phyloP scores from a whole-genome alignment of 2,797 vertebrate genomes.

The Nyctibius grandis region DNA sequence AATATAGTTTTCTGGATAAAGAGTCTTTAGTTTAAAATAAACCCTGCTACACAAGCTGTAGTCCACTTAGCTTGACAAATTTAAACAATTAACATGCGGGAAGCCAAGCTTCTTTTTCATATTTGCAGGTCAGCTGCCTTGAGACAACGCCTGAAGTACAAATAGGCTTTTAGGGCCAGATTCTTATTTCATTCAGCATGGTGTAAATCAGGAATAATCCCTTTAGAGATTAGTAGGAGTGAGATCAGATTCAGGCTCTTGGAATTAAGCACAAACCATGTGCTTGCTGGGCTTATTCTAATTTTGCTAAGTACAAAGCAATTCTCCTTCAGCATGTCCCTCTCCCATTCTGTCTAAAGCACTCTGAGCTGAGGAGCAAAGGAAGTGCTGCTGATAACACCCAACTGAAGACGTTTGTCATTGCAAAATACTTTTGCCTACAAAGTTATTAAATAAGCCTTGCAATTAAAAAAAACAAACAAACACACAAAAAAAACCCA shows the following conservation, averaged over 20 bases:
- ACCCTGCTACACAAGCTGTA: neutral
- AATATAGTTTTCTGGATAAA: neutral
- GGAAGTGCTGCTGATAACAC: neutral
- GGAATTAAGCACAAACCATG: constrained; percentile 48
- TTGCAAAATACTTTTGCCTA: neutral
- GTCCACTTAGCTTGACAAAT: neutral
- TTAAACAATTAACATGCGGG: neutral
- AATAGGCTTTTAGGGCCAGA: neutral
- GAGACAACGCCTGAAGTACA: neutral
- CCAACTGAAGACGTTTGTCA: neutral
- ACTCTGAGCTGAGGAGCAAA: neutral
- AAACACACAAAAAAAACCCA: neutral
- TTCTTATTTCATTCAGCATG: neutral
- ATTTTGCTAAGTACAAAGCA: constrained; percentile 30
- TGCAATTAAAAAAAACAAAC: neutral
- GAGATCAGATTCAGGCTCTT: constrained; percentile 24
- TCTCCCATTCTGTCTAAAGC: neutral
- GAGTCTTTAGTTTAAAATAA: neutral
- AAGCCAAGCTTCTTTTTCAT: neutral
- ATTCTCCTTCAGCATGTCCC: constrained; percentile 17
- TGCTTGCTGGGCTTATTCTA: constrained; percentile 48
- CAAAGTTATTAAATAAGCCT: neutral
- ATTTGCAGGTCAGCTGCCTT: constrained; percentile 23
- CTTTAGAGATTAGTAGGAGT: constrained; percentile 34
- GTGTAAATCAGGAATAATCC: constrained; percentile 51